Conservation (phyloP, 2,113 vertebrate genomes). For the Pelecanus crispus region DNA sequence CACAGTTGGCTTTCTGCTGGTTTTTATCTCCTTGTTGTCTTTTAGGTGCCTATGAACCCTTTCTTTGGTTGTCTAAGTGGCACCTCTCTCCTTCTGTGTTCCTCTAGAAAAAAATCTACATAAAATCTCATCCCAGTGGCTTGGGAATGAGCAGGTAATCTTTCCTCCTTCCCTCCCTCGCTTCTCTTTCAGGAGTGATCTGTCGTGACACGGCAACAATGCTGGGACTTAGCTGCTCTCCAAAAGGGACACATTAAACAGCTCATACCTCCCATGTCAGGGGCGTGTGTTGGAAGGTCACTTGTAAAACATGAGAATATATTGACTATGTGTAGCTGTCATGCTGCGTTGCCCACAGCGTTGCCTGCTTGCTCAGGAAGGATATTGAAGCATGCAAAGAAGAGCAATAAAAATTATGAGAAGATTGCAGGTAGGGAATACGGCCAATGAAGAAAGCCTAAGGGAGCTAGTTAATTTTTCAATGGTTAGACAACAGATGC, state of each 20-base stretch:
- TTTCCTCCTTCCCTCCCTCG: accelerated
- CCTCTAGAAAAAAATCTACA: background rate
- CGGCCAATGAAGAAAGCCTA: background rate
- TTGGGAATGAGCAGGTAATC: background rate
- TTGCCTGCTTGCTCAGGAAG: background rate
- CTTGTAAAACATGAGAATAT: background rate
- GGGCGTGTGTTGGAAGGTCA: background rate
- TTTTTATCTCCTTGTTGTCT: background rate
- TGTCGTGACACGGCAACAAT: background rate
- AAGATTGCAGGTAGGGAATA: background rate
- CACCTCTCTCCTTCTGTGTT: background rate
- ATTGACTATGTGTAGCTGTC: accelerated
- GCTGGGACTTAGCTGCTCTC: background rate
- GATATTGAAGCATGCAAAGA: background rate
- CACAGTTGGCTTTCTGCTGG: background rate
- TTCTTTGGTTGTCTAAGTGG: background rate
- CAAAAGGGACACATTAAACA: background rate
- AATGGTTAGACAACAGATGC: background rate
- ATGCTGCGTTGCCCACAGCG: accelerated
- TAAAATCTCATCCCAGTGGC: background rate
- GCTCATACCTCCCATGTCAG: background rate
- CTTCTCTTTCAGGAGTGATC: background rate
- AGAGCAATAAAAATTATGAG: background rate
- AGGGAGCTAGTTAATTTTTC: background rate
- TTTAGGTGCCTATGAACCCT: background rate